These are phyloP conservation scores for Danionella cerebrum DNA, from an alignment of 2,113 vertebrate genomes.

Conservation along the genomic window DNA sequence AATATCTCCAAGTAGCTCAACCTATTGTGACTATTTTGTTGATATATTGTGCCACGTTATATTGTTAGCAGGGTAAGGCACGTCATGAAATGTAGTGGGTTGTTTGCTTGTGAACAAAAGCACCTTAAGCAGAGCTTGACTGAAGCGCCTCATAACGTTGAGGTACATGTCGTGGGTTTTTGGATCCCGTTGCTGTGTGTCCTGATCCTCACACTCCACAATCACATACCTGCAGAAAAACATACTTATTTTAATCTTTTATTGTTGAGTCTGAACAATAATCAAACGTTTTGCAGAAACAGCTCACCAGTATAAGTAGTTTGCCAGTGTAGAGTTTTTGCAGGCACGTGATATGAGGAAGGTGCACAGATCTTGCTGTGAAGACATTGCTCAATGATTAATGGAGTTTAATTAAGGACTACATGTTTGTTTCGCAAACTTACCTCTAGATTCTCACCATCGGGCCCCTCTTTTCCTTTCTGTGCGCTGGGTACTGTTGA, in stretches of 20 bases:
- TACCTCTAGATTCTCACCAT: slow-evolving; percentile 85
- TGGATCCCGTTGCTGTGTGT: slow-evolving; percentile 92
- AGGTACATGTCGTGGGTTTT: slow-evolving; percentile 98
- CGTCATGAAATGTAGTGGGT: too few relatives aligned
- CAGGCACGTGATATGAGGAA: slow-evolving; percentile 96
- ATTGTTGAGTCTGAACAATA: too few relatives aligned
- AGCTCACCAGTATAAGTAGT: slow-evolving; percentile 96
- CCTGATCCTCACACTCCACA: slow-evolving; percentile 96
- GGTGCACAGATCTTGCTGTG: slow-evolving; percentile 91
- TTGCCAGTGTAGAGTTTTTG: slow-evolving; percentile 93
- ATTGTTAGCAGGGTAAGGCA: too few relatives aligned
- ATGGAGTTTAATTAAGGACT: background rate
- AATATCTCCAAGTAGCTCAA: too few relatives aligned
- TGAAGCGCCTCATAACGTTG: slow-evolving; percentile 95
- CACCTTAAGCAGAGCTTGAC: slow-evolving; percentile 94
- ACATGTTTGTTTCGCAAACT: slow-evolving; percentile 20
- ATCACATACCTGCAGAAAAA: slow-evolving; percentile 84
- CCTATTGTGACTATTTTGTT: too few relatives aligned
- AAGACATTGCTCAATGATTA: slow-evolving; percentile 18
- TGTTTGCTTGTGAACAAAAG: too few relatives aligned
- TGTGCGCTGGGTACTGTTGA: slow-evolving; percentile 65
- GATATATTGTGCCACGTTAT: too few relatives aligned
- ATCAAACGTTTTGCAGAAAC: background rate
- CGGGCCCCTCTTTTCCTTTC: slow-evolving; percentile 80
- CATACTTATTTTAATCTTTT: too few relatives aligned